Conservation (phyloP, 2,888 invertebrate genomes). For the Gymnosoma rotundatum region DNA sequence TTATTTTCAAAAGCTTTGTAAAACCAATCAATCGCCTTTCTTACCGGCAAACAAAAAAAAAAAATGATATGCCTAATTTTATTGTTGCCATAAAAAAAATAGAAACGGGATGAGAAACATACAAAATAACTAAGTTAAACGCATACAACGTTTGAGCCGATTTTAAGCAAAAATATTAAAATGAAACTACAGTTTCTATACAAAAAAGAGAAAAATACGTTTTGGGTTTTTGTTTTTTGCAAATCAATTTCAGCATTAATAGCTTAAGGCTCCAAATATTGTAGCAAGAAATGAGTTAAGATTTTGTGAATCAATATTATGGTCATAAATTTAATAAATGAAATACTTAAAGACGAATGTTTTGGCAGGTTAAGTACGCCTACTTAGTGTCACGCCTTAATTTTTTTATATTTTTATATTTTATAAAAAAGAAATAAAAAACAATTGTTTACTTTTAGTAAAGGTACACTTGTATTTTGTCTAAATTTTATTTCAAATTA, state of each 20-base stretch:
- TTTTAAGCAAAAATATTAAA: background rate
- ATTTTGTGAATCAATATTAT: background rate
- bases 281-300: background rate
- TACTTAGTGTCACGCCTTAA: slow-evolving; percentile 29
- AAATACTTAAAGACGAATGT: slow-evolving; percentile 38
- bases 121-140: slow-evolving; percentile 15
- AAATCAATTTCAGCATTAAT: background rate
- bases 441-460: background rate
- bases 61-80: slow-evolving; percentile 22
- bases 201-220: background rate
- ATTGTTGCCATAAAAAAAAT: slow-evolving; percentile 36
- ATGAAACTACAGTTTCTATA: background rate
- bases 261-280: background rate
- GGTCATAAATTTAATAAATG: slow-evolving; percentile 1
- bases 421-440: background rate
- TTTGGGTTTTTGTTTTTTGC: background rate
- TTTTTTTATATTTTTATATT: background rate
- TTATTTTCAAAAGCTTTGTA: slow-evolving; percentile 51
- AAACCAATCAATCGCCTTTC: slow-evolving; percentile 64
- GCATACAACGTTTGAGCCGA: background rate
- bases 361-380: slow-evolving; percentile 19
- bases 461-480: background rate
- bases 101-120: slow-evolving; percentile 3
- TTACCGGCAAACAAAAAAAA: background rate
- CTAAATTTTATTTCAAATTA: no score